These are phyloP conservation scores for Xyrichtys novacula DNA, from an alignment of 2,797 vertebrate species.

Conservation along the genomic window DNA sequence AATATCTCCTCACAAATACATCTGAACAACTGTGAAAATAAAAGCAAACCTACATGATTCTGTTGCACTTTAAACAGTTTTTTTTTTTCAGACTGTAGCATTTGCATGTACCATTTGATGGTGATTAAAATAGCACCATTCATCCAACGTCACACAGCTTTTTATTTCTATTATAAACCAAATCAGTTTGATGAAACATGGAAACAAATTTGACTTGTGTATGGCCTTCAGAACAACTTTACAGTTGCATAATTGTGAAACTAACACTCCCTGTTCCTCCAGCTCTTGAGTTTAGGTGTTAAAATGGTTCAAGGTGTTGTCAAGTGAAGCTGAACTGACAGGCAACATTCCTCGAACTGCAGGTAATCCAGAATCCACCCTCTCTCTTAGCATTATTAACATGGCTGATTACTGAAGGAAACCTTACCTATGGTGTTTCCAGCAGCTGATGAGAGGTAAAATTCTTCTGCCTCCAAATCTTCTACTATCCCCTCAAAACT, in stretches of 20 bases:
- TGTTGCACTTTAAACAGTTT: background rate
- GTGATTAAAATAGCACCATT: background rate
- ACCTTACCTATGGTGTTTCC: background rate
- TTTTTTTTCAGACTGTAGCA: background rate
- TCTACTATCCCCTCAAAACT: too few relatives aligned
- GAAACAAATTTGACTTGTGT: background rate
- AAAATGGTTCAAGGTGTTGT: constrained; percentile 43
- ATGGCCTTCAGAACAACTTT: background rate
- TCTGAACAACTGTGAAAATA: background rate
- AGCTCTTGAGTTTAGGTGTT: constrained; percentile 4
- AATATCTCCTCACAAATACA: background rate
- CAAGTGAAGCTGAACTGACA: constrained; percentile 29
- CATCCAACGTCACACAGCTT: background rate
- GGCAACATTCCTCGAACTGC: constrained; percentile 43
- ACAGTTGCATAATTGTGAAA: background rate
- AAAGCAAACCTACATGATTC: background rate
- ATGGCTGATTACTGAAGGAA: background rate
- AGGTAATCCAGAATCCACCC: constrained; percentile 5
- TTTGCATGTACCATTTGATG: background rate
- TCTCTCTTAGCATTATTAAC: background rate
- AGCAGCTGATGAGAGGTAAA: too few relatives aligned
- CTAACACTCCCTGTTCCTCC: background rate
- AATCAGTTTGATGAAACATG: too few relatives aligned
- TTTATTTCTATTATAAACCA: background rate
- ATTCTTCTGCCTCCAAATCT: too few relatives aligned